These are phyloP conservation scores for Callaeas wilsoni DNA, from an alignment of 2,113 vertebrate species.

Conservation along the genomic window DNA sequence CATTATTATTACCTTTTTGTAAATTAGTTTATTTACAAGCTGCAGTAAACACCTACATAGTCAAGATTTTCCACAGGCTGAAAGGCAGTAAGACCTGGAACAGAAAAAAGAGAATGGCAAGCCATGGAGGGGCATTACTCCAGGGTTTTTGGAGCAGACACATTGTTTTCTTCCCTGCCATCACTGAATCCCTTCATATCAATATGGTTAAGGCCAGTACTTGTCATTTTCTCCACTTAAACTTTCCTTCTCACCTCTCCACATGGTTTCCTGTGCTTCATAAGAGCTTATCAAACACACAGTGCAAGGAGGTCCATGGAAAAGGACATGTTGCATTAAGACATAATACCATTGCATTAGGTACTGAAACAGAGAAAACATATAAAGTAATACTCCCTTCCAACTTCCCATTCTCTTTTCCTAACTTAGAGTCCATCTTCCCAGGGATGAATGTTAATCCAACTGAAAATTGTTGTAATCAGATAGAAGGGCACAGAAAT, in stretches of 20 bases:
- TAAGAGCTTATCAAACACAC: neutral
- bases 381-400: neutral
- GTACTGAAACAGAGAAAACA: neutral
- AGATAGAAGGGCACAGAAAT: neutral
- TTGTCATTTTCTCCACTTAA: neutral
- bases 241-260: neutral
- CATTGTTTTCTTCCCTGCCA: neutral
- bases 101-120: neutral
- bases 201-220: neutral
- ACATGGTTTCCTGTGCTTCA: neutral
- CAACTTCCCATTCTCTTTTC: neutral
- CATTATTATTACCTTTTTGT: neutral
- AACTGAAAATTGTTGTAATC: neutral
- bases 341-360: neutral
- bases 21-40: neutral
- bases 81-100: neutral
- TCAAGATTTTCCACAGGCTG: neutral
- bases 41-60: neutral
- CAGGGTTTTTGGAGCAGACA: neutral
- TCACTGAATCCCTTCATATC: neutral
- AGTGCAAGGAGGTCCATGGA: neutral
- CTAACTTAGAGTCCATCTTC: neutral
- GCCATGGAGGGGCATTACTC: neutral
- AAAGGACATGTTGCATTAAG: neutral
- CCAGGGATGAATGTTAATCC: neutral